These are phyloP conservation scores for Torymus aiolomorphi DNA, from an alignment of 2,888 invertebrate genomes.

Conservation along the genomic window DNA sequence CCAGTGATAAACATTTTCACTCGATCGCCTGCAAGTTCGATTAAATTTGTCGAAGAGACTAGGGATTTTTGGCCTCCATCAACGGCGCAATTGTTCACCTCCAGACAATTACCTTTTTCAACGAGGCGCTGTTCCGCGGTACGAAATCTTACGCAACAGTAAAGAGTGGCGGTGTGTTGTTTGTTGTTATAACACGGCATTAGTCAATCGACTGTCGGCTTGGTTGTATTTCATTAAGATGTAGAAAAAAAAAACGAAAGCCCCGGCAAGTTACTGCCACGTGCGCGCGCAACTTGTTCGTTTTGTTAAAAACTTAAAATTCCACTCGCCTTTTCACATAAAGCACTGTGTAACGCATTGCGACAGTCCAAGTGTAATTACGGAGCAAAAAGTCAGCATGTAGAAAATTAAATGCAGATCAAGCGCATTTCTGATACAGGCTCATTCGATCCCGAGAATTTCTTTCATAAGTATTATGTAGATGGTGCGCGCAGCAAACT, in stretches of 20 bases:
- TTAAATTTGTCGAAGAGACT: too few relatives aligned
- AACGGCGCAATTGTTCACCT: constrained; percentile 2
- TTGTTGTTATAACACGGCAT: constrained; percentile 13
- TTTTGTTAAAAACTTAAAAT: too few relatives aligned
- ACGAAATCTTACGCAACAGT: constrained; percentile 26
- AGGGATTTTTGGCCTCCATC: too few relatives aligned
- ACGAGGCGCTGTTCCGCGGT: not conserved
- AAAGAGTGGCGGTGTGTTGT: not conserved
- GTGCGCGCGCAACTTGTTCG: too few relatives aligned
- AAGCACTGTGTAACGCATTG: too few relatives aligned
- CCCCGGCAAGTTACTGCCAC: too few relatives aligned
- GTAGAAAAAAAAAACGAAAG: too few relatives aligned
- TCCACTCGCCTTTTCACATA: too few relatives aligned
- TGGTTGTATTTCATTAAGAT: constrained; percentile 5
- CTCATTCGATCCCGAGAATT: constrained; percentile 12
- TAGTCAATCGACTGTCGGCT: constrained; percentile 26
- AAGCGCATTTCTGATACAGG: not conserved
- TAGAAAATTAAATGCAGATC: not conserved
- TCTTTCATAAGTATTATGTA: not conserved
- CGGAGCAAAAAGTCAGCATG: too few relatives aligned
- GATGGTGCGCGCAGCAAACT: not conserved
- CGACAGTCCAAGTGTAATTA: too few relatives aligned
- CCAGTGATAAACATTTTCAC: too few relatives aligned
- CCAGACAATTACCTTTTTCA: not conserved
- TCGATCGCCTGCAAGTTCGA: too few relatives aligned